These are phyloP conservation scores for Heteractis magnifica DNA, from an alignment of 92 coral and sea anemone genomes.

Conservation along the genomic window DNA sequence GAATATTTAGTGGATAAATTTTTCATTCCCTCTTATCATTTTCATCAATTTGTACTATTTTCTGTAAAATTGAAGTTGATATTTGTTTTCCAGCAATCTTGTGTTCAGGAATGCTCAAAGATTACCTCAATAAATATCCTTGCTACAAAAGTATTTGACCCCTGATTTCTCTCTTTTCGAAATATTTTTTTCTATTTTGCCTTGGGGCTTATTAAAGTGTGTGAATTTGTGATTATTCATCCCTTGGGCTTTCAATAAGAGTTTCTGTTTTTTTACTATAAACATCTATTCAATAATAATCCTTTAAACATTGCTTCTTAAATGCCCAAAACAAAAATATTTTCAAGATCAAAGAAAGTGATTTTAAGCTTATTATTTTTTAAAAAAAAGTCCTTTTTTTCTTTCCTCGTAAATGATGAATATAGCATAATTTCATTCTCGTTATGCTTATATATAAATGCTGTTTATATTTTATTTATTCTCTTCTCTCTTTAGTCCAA, in stretches of 20 bases:
- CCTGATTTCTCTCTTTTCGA: not conserved
- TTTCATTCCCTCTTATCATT: too few relatives aligned
- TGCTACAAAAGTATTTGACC: not conserved
- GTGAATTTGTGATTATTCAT: not conserved
- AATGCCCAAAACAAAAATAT: slow-evolving; percentile 35
- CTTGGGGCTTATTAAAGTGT: not conserved
- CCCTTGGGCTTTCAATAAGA: not conserved
- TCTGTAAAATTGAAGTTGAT: not conserved
- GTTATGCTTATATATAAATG: not conserved
- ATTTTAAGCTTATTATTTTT: slow-evolving; percentile 18
- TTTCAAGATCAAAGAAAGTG: slow-evolving; percentile 27
- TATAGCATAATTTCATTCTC: not conserved
- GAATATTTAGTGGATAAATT: too few relatives aligned
- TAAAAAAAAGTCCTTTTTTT: not conserved
- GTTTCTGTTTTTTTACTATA: not conserved
- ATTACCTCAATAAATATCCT: not conserved
- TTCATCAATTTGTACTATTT: not conserved
- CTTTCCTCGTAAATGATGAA: not conserved
- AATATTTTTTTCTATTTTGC: not conserved
- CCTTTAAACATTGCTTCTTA: slow-evolving; percentile 8
- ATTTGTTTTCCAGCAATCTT: not conserved
- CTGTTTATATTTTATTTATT: slow-evolving; percentile 1
- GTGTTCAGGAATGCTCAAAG: slow-evolving; percentile 18
- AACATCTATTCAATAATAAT: slow-evolving; percentile 9
- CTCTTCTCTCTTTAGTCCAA: slow-evolving; percentile 5